A percentile compares a stretch with the other conserved stretches of the same genome.
Conservation (phyloP, 2,797 vertebrate species). For the Neostethus bicornis region DNA sequence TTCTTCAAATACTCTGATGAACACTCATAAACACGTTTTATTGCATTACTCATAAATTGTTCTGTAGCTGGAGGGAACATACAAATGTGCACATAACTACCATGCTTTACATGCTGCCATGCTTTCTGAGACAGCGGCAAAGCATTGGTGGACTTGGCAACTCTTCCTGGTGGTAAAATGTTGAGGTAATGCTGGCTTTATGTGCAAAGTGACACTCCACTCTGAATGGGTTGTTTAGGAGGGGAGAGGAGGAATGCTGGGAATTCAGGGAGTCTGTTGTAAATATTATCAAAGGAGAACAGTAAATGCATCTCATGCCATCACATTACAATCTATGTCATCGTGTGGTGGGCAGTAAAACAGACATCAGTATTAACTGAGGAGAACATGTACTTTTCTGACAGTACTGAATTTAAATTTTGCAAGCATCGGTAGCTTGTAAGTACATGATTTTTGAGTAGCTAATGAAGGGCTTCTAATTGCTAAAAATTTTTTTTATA, state of each 20-base stretch:
- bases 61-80: slow-evolving; percentile 9
- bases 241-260: slow-evolving; percentile 58
- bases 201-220: slow-evolving; percentile 36
- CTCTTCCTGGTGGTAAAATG: slow-evolving; percentile 24
- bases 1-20: slow-evolving; percentile 41
- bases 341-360: slow-evolving; percentile 1
- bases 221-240: slow-evolving; percentile 62
- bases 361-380: background rate
- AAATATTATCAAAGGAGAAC: slow-evolving; percentile 50
- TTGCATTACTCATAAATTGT: slow-evolving; percentile 20
- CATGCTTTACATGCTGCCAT: slow-evolving; percentile 39
- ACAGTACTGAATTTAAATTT: background rate
- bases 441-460: background rate
- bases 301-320: slow-evolving; percentile 31
- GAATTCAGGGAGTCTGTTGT: slow-evolving; percentile 60
- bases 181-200: slow-evolving; percentile 36
- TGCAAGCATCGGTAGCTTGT: background rate
- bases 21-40: slow-evolving; percentile 37
- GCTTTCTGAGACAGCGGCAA: slow-evolving; percentile 30
- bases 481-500: background rate
- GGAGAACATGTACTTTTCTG: background rate
- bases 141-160: slow-evolving; percentile 14
- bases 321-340: slow-evolving; percentile 23
- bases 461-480: background rate
- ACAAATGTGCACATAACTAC: slow-evolving; percentile 29